Evolutionary conservation across 2,888 invertebrate genomes (phyloP), one percentile per base, ranked within the genome.

Genomic region (Dolomedes plantarius): DNA sequence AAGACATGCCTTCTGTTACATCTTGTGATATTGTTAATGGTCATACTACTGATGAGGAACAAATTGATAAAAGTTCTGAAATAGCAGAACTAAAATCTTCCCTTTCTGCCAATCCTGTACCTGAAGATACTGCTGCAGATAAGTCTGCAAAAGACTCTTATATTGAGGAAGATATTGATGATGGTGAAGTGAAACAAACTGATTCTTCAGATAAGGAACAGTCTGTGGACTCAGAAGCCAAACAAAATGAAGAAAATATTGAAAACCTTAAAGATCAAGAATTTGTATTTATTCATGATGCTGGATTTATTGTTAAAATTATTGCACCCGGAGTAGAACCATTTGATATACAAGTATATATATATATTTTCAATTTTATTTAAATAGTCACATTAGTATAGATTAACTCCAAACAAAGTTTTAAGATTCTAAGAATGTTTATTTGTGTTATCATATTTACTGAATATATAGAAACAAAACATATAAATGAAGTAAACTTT

Each of bases 221-320:
- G 36, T 46, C 64, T 36, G 65, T 74, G 65, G 56, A 31, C 27
- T 39, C 16, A 76, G 82, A 76, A n/a, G n/a, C n/a, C n/a, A n/a
- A n/a, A n/a, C n/a, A n/a, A n/a, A 68, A 74, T 29, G 78, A 79
- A 27, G 64, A 77, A 56, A 71, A 75, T 19, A 32, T 23, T 72
- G 87, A 87, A 39, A 50, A 28, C 23, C 46, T 72, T 9, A 78
- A 88, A 71, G 88, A 88, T 23, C 88, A 89, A 73, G 89, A 96
- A 92, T 95, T 97, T 76, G 95, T 97, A 87, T 95, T 96, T 89
- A 95, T 97, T 90, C 97, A 97, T 91, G 97, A 98, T 90, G 93
- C 95, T 93, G 97, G 97, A 71, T 97, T 97, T 91, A 96, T 95
- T 76, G 96, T 98, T n/a, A 96, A 97, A 92, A 97, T 98, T 90